Evolutionary conservation across 2,113 vertebrate genomes (phyloP).

Genomic region (Meleagris gallopavo): DNA sequence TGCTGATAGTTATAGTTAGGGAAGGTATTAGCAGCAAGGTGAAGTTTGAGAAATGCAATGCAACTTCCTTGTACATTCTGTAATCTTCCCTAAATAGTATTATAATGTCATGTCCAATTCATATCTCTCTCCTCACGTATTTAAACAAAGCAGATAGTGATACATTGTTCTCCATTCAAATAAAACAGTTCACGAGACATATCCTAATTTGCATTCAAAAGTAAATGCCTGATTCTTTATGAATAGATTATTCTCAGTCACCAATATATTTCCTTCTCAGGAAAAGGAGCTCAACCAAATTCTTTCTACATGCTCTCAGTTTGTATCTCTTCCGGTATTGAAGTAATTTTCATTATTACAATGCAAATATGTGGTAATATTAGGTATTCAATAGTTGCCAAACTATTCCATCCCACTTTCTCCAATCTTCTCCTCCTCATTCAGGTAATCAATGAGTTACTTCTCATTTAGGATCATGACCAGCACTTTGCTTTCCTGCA

Average conservation of each 20-base stretch:
- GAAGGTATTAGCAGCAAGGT: conserved; percentile 60
- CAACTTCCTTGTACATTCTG: conserved; percentile 43
- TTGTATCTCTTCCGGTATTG: not conserved
- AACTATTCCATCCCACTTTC: not conserved
- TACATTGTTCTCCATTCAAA: conserved; percentile 37
- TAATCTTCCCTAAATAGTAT: conserved; percentile 67
- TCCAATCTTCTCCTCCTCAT: not conserved
- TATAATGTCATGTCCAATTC: conserved; percentile 64
- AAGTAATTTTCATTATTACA: not conserved
- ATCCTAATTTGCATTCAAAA: conserved; percentile 22
- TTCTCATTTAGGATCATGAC: not conserved
- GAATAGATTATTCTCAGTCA: not conserved
- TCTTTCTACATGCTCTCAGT: not conserved
- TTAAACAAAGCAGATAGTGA: conserved; percentile 49
- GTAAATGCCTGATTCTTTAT: not conserved
- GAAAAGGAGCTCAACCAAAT: not conserved
- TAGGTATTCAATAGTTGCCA: not conserved
- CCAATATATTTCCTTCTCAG: not conserved
- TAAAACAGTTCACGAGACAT: conserved; percentile 4
- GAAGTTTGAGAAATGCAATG: conserved; percentile 47
- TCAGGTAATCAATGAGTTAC: not conserved
- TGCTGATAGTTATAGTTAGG: conserved; percentile 52
- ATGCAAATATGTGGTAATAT: not conserved
- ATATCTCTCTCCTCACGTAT: conserved; percentile 25
- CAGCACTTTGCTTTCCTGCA: not conserved